Conservation (phyloP, 2,113 vertebrate species). For the Motacilla alba region DNA sequence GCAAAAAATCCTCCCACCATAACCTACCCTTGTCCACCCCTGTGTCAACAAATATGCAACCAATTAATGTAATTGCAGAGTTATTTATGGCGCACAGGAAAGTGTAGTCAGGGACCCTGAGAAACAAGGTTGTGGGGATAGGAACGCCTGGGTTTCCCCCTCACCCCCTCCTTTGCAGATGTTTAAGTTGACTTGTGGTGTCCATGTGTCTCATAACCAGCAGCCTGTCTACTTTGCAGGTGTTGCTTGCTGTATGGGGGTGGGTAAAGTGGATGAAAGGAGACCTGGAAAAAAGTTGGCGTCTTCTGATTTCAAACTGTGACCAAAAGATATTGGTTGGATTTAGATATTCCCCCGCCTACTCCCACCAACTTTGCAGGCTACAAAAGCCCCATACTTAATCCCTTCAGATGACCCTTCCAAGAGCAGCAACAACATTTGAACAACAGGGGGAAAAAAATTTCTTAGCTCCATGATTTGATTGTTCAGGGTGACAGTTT, state of each 20-base stretch:
- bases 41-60: constrained; percentile 83
- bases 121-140: constrained; percentile 65
- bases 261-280: constrained; percentile 47
- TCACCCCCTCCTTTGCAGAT: constrained; percentile 56
- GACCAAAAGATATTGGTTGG: constrained; percentile 57
- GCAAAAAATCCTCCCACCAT: constrained; percentile 63
- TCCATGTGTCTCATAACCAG: constrained; percentile 77
- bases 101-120: constrained; percentile 72
- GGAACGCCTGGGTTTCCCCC: constrained; percentile 28
- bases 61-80: constrained; percentile 83
- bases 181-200: constrained; percentile 73
- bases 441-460: constrained; percentile 16
- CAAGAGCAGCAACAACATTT: constrained; percentile 57
- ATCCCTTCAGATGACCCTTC: constrained; percentile 68
- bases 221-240: constrained; percentile 72
- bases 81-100: constrained; percentile 79
- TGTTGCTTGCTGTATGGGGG: constrained; percentile 65
- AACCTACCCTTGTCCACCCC: constrained; percentile 53
- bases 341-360: not conserved
- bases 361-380: not conserved
- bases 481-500: constrained; percentile 81
- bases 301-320: constrained; percentile 74
- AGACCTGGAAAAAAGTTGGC: constrained; percentile 47
- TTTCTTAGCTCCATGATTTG: constrained; percentile 61
- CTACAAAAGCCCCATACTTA: constrained; percentile 57